These are phyloP conservation scores for Lophotis ruficrista DNA, from an alignment of 2,113 vertebrate species.

Conservation along the genomic window DNA sequence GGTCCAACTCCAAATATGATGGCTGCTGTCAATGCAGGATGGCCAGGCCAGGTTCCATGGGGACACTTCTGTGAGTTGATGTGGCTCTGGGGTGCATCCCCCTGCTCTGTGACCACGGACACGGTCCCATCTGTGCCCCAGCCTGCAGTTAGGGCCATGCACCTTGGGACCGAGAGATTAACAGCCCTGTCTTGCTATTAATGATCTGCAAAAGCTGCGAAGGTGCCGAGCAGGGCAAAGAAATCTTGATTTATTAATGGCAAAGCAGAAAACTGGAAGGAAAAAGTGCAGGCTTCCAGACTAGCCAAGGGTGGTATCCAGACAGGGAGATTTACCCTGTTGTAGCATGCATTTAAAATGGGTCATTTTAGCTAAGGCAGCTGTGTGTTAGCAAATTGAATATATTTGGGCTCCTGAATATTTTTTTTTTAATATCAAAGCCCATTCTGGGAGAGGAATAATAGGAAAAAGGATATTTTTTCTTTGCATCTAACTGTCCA, in stretches of 20 bases:
- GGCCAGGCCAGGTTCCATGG: background rate
- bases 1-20: fast-evolving
- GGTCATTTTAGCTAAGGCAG: conserved; percentile 18
- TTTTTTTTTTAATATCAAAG: background rate
- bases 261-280: conserved; percentile 5
- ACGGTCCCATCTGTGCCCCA: background rate
- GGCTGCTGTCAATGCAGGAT: background rate
- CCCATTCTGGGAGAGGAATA: background rate
- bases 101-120: background rate
- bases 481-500: background rate
- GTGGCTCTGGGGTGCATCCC: background rate
- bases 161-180: background rate
- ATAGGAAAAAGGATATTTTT: background rate
- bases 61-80: background rate
- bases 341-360: conserved; percentile 14
- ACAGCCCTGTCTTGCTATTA: conserved; percentile 8
- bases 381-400: background rate
- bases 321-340: background rate
- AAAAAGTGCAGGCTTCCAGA: background rate
- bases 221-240: background rate
- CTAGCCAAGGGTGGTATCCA: background rate
- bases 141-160: background rate
- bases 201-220: background rate
- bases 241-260: conserved; percentile 31
- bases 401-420: background rate